These are phyloP conservation scores for Ctenomys sociabilis DNA, from an alignment of 2,113 vertebrate species.

Conservation along the genomic window DNA sequence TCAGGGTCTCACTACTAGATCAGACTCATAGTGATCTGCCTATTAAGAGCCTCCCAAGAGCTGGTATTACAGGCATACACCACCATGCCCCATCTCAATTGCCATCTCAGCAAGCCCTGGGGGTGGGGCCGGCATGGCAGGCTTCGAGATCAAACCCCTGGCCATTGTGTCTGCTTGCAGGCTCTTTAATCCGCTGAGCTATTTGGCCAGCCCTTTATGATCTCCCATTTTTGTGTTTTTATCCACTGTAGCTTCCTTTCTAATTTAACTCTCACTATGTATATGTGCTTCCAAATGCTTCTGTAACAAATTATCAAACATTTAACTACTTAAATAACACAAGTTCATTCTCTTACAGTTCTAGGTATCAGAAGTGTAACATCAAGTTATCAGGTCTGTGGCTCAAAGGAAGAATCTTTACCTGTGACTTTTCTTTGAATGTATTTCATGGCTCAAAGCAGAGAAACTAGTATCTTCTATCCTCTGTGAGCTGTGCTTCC, in stretches of 20 bases:
- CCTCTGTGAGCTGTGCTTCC: neutral
- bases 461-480: too few relatives aligned
- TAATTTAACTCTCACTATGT: neutral
- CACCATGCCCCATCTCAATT: too few relatives aligned
- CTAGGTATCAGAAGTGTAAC: neutral
- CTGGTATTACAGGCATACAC: too few relatives aligned
- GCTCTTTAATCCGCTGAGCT: too few relatives aligned
- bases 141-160: too few relatives aligned
- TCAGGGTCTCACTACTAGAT: too few relatives aligned
- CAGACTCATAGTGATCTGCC: too few relatives aligned
- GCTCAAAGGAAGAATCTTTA: neutral
- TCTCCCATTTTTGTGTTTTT: neutral
- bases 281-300: neutral
- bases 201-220: too few relatives aligned
- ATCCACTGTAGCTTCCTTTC: neutral
- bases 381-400: neutral
- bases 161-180: too few relatives aligned
- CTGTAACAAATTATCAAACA: neutral
- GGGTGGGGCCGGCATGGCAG: too few relatives aligned
- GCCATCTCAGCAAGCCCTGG: too few relatives aligned
- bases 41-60: too few relatives aligned
- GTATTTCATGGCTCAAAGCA: neutral
- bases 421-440: neutral
- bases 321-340: neutral
- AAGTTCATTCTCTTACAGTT: neutral